Conservation (phyloP, 92 coral and sea anemone species). For the Zoanthus gigantus region DNA sequence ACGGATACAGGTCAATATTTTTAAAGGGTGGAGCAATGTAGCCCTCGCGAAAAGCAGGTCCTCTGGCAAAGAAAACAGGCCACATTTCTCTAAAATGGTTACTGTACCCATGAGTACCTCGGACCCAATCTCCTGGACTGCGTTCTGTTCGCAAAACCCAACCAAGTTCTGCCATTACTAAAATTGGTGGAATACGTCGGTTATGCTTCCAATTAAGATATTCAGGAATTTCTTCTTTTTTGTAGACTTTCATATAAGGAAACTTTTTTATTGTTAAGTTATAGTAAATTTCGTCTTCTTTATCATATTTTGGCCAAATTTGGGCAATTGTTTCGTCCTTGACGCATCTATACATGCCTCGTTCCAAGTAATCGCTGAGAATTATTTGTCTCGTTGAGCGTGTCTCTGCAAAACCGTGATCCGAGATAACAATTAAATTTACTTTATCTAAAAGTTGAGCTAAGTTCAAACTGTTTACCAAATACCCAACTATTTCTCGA, state of each 20-base stretch:
- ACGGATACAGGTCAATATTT: constrained; percentile 16
- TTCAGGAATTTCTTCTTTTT: constrained; percentile 57
- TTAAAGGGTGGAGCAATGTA: constrained; percentile 37
- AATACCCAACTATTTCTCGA: constrained; percentile 84
- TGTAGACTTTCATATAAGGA: constrained; percentile 51
- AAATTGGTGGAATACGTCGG: constrained; percentile 56
- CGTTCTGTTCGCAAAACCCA: constrained; percentile 42
- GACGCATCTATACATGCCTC: constrained; percentile 50
- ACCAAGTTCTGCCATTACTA: constrained; percentile 53
- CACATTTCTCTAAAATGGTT: constrained; percentile 48
- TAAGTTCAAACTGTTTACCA: constrained; percentile 69
- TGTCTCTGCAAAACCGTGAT: constrained; percentile 89
- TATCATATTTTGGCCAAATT: constrained; percentile 75
- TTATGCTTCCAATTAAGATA: constrained; percentile 34
- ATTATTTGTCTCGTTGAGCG: constrained; percentile 71
- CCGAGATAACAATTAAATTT: constrained; percentile 82
- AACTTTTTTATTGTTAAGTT: constrained; percentile 42
- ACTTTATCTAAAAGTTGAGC: constrained; percentile 77
- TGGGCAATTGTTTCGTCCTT: constrained; percentile 74
- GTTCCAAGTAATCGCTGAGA: constrained; percentile 73
- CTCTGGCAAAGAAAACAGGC: constrained; percentile 66
- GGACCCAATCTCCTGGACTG: background rate
- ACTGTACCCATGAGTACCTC: constrained; percentile 55
- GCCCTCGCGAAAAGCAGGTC: constrained; percentile 58
- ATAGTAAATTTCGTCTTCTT: constrained; percentile 30